Evolutionary conservation across 1,140 invertebrate species (phyloP).

Genomic region (Papilio machaon): DNA sequence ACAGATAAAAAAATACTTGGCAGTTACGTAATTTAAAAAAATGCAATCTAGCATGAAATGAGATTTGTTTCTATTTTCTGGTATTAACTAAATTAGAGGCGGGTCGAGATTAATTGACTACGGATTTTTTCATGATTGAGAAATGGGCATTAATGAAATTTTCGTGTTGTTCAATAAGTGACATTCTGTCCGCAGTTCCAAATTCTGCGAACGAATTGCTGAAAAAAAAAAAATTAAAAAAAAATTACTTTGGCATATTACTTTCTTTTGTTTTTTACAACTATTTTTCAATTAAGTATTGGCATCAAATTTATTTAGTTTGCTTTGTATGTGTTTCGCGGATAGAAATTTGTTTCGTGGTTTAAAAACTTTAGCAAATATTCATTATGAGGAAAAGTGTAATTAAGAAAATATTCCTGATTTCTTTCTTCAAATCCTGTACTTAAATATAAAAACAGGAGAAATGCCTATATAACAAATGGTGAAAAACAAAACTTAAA

Average conservation of each 20-base stretch:
- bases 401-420: too few relatives aligned
- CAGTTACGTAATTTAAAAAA: too few relatives aligned
- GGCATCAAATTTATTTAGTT: background rate
- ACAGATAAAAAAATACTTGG: too few relatives aligned
- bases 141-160: background rate
- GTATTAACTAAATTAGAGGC: background rate
- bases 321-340: background rate
- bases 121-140: background rate
- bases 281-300: background rate
- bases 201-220: background rate
- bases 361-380: too few relatives aligned
- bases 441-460: too few relatives aligned
- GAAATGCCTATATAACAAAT: too few relatives aligned
- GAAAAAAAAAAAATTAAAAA: background rate
- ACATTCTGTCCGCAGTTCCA: background rate
- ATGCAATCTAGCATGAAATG: too few relatives aligned
- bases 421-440: too few relatives aligned
- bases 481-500: too few relatives aligned
- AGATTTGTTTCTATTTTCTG: too few relatives aligned
- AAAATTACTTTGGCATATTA: background rate
- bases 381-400: too few relatives aligned
- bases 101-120: background rate
- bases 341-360: background rate
- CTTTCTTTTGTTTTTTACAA: background rate
- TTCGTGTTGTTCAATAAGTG: conserved; percentile 5